Base-by-base conservation (phyloP, 2,113 vertebrate species). In the Genyomyrus donnyi region DNA sequence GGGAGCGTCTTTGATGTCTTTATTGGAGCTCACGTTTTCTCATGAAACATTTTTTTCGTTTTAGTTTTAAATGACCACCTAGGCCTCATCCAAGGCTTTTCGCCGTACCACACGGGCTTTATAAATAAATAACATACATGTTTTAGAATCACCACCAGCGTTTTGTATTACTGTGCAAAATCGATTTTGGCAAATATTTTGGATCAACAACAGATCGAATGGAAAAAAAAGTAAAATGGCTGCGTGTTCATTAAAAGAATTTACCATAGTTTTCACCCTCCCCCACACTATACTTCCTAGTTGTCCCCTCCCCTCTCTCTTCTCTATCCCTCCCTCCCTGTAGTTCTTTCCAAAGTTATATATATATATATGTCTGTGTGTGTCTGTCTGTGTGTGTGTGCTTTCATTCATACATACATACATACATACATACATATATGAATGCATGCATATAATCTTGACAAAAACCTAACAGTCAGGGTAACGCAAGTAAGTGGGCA, bases 291-390 rank as follows among this genome's bases (percentile, higher is more conserved):
- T n/a, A 48, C 15, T 45, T 11, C 39, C 39, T 15, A 66, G 39
- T 31, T 27, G 42, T 27, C n/a, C 62, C 88, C 58, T 45, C 88
- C 88, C 88, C 88, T 70, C 58, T n/a, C 88, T 88, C 11, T 24
- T 88, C 21, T 6, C 85, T 31, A 15, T 35, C 86, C 1, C 42
- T 70, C 88, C 19, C 21, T 74, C 88, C 24, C 24, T 50, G n/a
- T 70, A 46, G 62, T 66, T 88, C 11, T 88, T 74, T 66, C 35
- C 53, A 11, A 45, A 58, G 31, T 39, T 58, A 8, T 56, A 19
- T 53, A 5, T 53, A 5, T n/a, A n/a, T 52, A 3, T 52, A 4
- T 17, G 3, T 50, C 0, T 52, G 15, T 52, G 3, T 52, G 15
- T 52, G 1, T 19, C 3, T 53, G 4, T 50, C 9, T 49, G 10